Conservation (phyloP, 2,113 vertebrate genomes). For the Phalacrocorax aristotelis region DNA sequence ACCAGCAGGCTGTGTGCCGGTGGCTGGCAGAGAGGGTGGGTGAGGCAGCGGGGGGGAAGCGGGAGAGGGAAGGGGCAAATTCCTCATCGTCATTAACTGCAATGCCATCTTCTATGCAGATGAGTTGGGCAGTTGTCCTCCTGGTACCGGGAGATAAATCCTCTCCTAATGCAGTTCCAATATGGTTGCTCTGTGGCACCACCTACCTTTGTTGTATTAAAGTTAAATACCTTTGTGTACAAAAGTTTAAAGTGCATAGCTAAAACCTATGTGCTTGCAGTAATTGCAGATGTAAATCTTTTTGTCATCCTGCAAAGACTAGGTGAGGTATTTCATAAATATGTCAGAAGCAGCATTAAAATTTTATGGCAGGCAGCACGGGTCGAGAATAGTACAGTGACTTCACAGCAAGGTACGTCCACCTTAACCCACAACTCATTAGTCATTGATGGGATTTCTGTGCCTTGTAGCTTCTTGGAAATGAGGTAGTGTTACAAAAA, state of each 20-base stretch:
- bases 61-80: background rate
- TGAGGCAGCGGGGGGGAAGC: fast-evolving
- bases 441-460: constrained; percentile 63
- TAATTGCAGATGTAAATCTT: constrained; percentile 78
- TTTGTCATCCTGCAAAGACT: constrained; percentile 66
- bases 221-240: constrained; percentile 63
- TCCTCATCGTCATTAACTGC: background rate
- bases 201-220: constrained; percentile 53
- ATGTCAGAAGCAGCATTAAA: constrained; percentile 81
- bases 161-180: background rate
- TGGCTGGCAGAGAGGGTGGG: background rate
- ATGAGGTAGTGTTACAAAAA: constrained; percentile 17
- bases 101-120: background rate
- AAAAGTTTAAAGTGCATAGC: constrained; percentile 58
- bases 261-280: constrained; percentile 19
- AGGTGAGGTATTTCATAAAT: constrained; percentile 76
- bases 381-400: constrained; percentile 74
- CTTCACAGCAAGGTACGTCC: constrained; percentile 81
- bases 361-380: constrained; percentile 80
- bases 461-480: constrained; percentile 39
- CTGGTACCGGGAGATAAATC: background rate
- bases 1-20: background rate
- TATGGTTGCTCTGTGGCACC: constrained; percentile 16
- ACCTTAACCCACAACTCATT: constrained; percentile 76
- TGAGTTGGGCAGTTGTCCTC: background rate